A percentile compares a stretch with the other conserved stretches of the same genome.
Conservation (phyloP, 2,888 invertebrate species). For the Andricus curvator region DNA sequence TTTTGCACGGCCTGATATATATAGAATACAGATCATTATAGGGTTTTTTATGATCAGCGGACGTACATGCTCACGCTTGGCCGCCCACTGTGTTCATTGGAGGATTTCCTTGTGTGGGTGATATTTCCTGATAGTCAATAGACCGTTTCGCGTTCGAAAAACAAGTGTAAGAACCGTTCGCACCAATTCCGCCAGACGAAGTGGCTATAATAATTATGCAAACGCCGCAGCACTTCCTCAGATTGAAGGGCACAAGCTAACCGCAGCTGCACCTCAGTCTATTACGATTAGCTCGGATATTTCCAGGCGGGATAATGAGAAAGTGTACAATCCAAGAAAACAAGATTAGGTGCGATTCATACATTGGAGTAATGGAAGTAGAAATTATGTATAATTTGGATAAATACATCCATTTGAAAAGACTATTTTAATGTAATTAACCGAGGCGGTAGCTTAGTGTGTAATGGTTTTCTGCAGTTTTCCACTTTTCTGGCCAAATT, state of each 20-base stretch:
- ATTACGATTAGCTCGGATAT: constrained; percentile 52
- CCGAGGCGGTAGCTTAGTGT: too few relatives aligned
- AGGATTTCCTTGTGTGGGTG: neutral
- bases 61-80: neutral
- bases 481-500: too few relatives aligned
- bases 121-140: constrained; percentile 5
- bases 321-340: constrained; percentile 28
- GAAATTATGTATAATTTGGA: constrained; percentile 7
- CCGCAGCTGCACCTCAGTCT: constrained; percentile 64
- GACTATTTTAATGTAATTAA: too few relatives aligned
- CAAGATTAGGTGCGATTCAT: constrained; percentile 38
- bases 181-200: constrained; percentile 9
- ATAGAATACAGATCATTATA: neutral
- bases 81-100: neutral
- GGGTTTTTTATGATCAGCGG: neutral
- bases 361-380: neutral
- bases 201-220: constrained; percentile 40
- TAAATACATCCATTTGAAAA: neutral
- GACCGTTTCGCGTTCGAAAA: neutral
- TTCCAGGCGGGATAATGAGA: constrained; percentile 39
- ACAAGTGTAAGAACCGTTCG: neutral
- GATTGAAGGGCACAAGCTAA: constrained; percentile 72
- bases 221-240: constrained; percentile 64
- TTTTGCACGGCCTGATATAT: too few relatives aligned
- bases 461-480: too few relatives aligned